A percentile compares a stretch with the other conserved stretches of the same genome.
Conservation (phyloP, 2,797 vertebrate genomes). For the Thripadectes ignobilis region DNA sequence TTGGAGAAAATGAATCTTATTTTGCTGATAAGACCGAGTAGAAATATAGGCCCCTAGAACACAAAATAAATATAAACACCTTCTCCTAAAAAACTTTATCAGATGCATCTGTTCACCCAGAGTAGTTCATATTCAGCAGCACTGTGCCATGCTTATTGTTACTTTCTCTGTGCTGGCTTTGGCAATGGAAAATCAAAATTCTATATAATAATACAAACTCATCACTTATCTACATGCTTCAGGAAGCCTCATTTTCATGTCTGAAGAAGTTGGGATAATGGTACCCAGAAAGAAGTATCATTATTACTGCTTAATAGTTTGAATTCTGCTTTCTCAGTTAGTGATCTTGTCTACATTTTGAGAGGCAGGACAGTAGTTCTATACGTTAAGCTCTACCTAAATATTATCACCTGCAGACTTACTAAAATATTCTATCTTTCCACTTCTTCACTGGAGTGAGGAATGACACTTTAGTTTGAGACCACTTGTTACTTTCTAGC, state of each 20-base stretch:
- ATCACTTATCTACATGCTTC: conserved; percentile 77
- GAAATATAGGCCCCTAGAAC: not conserved
- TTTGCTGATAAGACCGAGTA: not conserved
- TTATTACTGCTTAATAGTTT: not conserved
- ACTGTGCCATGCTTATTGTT: not conserved
- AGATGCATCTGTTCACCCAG: not conserved
- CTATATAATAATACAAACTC: not conserved
- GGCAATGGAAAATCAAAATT: not conserved
- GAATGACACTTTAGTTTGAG: not conserved
- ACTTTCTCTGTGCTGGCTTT: not conserved
- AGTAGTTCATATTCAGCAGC: not conserved
- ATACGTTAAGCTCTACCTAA: not conserved
- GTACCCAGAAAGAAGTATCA: conserved; percentile 65
- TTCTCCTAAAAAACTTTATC: not conserved
- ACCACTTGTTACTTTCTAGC: not conserved
- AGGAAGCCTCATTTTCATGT: conserved; percentile 84
- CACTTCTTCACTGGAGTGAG: not conserved
- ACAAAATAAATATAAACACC: not conserved
- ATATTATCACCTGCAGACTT: not conserved
- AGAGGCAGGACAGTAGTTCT: not conserved
- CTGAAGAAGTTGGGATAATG: conserved; percentile 82
- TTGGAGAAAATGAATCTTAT: not conserved
- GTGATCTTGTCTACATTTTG: not conserved
- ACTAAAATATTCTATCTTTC: not conserved
- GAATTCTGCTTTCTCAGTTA: not conserved